Conservation (phyloP, 2,797 vertebrate species). For the Chlorospingus semifuscus region DNA sequence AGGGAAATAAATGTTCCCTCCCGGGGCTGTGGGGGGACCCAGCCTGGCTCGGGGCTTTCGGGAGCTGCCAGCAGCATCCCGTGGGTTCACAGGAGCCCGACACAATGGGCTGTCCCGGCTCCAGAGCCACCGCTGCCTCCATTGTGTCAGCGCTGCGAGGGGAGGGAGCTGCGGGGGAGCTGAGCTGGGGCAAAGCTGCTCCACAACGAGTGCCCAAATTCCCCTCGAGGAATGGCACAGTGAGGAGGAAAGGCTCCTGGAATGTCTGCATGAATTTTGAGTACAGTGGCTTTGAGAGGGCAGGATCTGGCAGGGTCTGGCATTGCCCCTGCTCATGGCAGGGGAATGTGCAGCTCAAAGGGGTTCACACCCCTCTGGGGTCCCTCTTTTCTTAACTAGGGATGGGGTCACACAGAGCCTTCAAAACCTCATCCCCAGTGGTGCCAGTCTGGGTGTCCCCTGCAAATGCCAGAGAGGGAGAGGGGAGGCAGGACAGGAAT, state of each 20-base stretch:
- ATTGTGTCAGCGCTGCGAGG: neutral
- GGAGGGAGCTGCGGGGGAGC: neutral
- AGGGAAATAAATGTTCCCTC: neutral
- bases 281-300: rapidly evolving
- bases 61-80: conserved; percentile 18
- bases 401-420: neutral
- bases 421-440: rapidly evolving
- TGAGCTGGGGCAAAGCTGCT: neutral
- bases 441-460: neutral
- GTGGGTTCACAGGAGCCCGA: neutral
- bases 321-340: rapidly evolving
- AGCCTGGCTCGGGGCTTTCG: neutral
- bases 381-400: neutral
- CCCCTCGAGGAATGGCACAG: neutral
- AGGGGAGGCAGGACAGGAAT: rapidly evolving
- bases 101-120: conserved; percentile 22
- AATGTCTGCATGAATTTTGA: rapidly evolving
- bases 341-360: rapidly evolving
- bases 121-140: neutral
- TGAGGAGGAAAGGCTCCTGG: neutral
- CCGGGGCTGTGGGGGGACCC: neutral
- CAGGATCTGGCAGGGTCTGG: neutral
- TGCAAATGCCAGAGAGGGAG: neutral
- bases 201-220: rapidly evolving
- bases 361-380: neutral